Base-by-base conservation (phyloP, 2,113 vertebrate genomes). In the Peromyscus polionotus region DNA sequence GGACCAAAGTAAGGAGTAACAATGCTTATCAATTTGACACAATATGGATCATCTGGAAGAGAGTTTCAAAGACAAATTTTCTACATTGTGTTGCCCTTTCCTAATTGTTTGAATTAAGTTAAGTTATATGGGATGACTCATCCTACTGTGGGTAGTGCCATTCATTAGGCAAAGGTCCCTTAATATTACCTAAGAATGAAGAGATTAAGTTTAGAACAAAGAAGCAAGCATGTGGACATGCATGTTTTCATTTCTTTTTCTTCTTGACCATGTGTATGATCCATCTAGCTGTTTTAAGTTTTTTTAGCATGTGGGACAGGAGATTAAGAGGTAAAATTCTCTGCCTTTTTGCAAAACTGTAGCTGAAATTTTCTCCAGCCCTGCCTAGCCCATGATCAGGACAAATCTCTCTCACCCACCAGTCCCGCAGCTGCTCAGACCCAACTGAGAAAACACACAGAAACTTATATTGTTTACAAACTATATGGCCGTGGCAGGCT, bases 291-390 rank as follows among this genome's bases (percentile, higher is more conserved):
- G 42, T 65, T 65, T 19, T 6, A 45, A 85, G 16, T 20, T 65
- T 20, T 6, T 54, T 54, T 6, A 11, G 17, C 1, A 54, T 11
- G 4, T n/a, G 1, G 79, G 22, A 8, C 0, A 2, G 20, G 33
- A 59, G 10, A 16, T 33, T 19, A 45, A 3, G 4, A 20, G 48
- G 51, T 13, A 61, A 16, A 13, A 10, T 70, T 54, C 36, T 39
- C 67, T 85, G 24, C 10, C 31, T 17, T 89, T n/a, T 39, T 59
- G 14, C 84, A 75, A 57, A 42, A 42, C 42, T 42, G 42, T 42
- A 42, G 42, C 42, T 42, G 42, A 42, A 42, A 42, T 42, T 42
- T 42, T 42, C 42, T 42, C 42, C 42, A 42, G 42, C 4, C 42
- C 42, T 42, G 42, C 42, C 42, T 42, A 42, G 42, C 3, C 42